Conservation (phyloP, 1,140 invertebrate genomes). For the Cherax quadricarinatus region DNA sequence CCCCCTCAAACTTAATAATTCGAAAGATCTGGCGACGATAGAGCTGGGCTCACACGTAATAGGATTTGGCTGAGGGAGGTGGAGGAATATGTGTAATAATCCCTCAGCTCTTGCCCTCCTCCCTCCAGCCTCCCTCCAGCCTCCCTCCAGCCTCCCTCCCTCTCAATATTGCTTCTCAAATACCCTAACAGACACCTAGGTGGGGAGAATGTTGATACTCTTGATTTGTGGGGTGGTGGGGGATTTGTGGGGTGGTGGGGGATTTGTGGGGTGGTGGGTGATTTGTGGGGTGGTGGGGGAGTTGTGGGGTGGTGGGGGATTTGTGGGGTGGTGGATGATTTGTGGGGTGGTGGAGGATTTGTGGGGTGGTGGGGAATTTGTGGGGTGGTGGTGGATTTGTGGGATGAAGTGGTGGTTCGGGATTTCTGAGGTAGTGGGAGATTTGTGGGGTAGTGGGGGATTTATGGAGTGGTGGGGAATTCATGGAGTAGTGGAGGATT, state of each 20-base stretch:
- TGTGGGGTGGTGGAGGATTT: neutral
- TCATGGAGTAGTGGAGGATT: too few species aligned
- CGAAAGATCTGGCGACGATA: neutral
- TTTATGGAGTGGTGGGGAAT: neutral
- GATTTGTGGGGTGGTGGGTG: neutral
- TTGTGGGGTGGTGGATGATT: neutral
- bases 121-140: neutral
- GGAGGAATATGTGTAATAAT: conserved; percentile 14
- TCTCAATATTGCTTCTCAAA: conserved; percentile 45
- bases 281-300: neutral
- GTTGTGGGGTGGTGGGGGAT: neutral
- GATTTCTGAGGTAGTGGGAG: too few species aligned
- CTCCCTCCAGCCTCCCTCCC: too few species aligned
- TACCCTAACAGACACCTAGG: neutral
- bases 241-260: neutral
- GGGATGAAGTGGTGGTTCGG: neutral
- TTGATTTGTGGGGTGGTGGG: conserved; percentile 2
- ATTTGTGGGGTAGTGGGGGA: too few species aligned
- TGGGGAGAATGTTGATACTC: conserved; percentile 33
- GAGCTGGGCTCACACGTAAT: neutral
- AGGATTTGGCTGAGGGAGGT: neutral
- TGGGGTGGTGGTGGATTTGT: neutral
- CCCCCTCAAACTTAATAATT: neutral
- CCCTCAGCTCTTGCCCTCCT: neutral
- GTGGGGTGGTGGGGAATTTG: neutral